Conservation (phyloP, 2,888 invertebrate genomes). For the Caenorhabditis panamensis region DNA sequence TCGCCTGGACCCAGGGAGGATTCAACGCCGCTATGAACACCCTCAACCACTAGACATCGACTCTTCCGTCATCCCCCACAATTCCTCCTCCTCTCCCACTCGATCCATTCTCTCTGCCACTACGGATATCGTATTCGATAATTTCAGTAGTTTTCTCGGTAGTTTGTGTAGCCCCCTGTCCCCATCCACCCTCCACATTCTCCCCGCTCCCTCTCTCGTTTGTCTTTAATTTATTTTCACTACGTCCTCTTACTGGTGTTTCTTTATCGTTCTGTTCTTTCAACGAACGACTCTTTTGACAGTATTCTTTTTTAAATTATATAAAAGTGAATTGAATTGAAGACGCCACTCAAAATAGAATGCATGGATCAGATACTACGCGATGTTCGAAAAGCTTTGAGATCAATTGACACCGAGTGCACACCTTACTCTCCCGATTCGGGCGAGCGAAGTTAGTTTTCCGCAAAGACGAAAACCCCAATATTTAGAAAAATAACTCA, state of each 20-base stretch:
- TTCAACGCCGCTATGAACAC: slow-evolving; percentile 55
- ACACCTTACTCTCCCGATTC: no score
- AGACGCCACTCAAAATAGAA: no score
- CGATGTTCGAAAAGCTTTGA: no score
- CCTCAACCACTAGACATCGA: slow-evolving; percentile 24
- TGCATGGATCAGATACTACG: no score
- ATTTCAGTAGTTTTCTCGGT: slow-evolving; percentile 24
- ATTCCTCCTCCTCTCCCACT: background rate
- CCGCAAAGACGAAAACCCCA: no score
- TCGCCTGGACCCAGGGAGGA: slow-evolving; percentile 36
- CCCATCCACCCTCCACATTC: background rate
- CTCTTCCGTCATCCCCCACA: background rate
- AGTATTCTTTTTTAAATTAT: slow-evolving; percentile 19
- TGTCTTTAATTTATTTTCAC: slow-evolving; percentile 57
- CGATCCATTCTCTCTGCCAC: slow-evolving; percentile 26
- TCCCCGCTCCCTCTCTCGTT: background rate
- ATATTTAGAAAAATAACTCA: no score
- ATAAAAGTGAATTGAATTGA: background rate
- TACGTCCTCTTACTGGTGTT: slow-evolving; percentile 58
- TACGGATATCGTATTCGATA: slow-evolving; percentile 51
- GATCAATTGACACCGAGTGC: no score
- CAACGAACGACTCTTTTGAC: slow-evolving; percentile 1
- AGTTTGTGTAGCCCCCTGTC: slow-evolving; percentile 21
- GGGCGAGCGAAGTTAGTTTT: no score
- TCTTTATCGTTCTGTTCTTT: slow-evolving; percentile 7